These are phyloP conservation scores for Polydrusus pterygomalis DNA, from an alignment of 2,888 invertebrate genomes.

Conservation along the genomic window DNA sequence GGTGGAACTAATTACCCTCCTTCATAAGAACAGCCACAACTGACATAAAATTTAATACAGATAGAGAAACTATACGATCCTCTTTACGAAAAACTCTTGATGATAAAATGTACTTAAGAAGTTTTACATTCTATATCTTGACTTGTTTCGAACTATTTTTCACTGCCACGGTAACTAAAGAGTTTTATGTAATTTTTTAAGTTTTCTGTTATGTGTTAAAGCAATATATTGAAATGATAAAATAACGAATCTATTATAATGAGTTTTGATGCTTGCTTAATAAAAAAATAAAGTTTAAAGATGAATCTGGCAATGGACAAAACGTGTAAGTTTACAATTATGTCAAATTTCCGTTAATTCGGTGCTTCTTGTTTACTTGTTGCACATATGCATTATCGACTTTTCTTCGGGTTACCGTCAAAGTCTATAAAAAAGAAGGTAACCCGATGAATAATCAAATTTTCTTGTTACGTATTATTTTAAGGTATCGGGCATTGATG, in stretches of 20 bases:
- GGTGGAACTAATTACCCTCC: too few species aligned
- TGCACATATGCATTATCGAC: neutral
- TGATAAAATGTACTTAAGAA: conserved; percentile 40
- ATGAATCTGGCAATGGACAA: neutral
- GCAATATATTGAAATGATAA: conserved; percentile 23
- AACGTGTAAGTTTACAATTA: too few species aligned
- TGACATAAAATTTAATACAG: too few species aligned
- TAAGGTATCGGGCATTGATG: too few species aligned
- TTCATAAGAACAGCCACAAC: too few species aligned
- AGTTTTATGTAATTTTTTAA: conserved; percentile 46
- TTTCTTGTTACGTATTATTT: neutral
- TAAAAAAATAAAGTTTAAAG: neutral
- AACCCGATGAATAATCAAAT: neutral
- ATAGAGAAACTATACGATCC: too few species aligned
- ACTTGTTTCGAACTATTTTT: conserved; percentile 63
- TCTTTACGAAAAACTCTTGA: conserved; percentile 8
- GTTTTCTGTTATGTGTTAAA: conserved; percentile 48
- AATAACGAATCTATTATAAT: conserved; percentile 35
- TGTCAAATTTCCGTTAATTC: too few species aligned
- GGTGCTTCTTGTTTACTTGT: too few species aligned
- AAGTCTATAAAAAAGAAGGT: neutral
- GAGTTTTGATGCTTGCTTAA: conserved; percentile 24
- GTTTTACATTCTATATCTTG: conserved; percentile 32
- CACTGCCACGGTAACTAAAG: conserved; percentile 67
- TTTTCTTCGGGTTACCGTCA: neutral